Base-by-base conservation (phyloP, 2,113 vertebrate species). In the Anseranas semipalmata region DNA sequence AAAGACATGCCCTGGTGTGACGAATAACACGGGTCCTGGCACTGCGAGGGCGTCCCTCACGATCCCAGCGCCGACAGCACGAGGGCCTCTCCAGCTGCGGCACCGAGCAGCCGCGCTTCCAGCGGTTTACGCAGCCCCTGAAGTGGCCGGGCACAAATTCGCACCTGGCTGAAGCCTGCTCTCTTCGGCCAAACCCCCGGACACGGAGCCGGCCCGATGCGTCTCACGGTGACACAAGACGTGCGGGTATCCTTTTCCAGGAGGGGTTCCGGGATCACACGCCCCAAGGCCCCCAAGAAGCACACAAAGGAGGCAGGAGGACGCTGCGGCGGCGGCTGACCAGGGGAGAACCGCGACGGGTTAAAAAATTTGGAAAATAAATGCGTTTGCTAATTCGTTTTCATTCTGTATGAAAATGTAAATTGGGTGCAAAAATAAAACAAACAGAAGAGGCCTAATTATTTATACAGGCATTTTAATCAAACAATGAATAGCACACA, bases 381-480 rank as follows among this genome's bases (percentile, higher is more conserved):
- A 90, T 2, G 33, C 41, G 1, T 89, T 90, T 14, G 56, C 83
- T 52, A 87, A 91, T 90, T 90, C 85, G 10, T 80, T 92, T 88
- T 28, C 14, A 30, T 63, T 79, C 90, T 5, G 30, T 13, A 32
- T 2, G 43, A 65, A 97, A 93, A 96, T 93, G 86, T 62, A 97
- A 96, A 96, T 81, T 12, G 90, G 90, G 73, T 88, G 86, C 88
- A 91, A 96, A 95, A 95, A 95, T 90, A 94, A 95, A 97, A 96
- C 85, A 96, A 97, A 97, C 93, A 97, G 88, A 95, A 95, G 88
- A 93, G 87, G 89, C 50, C 94, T 96, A 95, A 97, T 97, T 97
- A 98, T 87, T 97, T 98, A 97, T 95, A 96, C 93, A 97, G 77
- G 96, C 97, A 97, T 98, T 98, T 98, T 98, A 97, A 98, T 97